These are phyloP conservation scores for Yponomeuta evonymella DNA, from an alignment of 2,888 invertebrate genomes.

Conservation along the genomic window DNA sequence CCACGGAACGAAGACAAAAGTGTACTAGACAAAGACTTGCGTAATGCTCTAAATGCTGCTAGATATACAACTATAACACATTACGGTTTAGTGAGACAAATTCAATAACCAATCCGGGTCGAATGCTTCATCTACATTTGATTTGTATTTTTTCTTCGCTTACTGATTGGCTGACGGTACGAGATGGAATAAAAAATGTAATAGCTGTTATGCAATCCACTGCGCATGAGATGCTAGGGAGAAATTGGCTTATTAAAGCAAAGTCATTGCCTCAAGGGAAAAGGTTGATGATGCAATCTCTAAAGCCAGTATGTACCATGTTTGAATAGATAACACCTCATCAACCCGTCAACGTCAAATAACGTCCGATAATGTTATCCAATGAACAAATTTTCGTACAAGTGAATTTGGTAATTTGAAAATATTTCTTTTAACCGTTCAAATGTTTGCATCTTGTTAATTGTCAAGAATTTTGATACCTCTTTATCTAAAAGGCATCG, in stretches of 20 bases:
- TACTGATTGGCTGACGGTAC: neutral
- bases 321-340: neutral
- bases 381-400: neutral
- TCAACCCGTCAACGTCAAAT: neutral
- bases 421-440: no score
- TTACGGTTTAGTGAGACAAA: neutral
- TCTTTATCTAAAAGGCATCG: no score
- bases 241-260: conserved; percentile 15
- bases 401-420: neutral
- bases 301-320: neutral
- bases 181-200: neutral
- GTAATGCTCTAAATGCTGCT: conserved; percentile 12
- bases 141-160: conserved; percentile 2
- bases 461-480: no score
- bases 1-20: conserved; percentile 9
- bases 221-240: conserved; percentile 13
- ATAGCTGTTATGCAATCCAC: conserved; percentile 1
- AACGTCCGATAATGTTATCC: neutral
- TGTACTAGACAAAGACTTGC: conserved; percentile 4
- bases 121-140: conserved; percentile 6
- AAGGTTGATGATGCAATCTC: conserved; percentile 14
- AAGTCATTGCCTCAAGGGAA: conserved; percentile 17
- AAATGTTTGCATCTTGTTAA: no score
- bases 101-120: conserved; percentile 10
- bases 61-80: neutral